These are phyloP conservation scores for Argyresthia goedartella DNA, from an alignment of 2,888 invertebrate genomes.

Conservation along the genomic window DNA sequence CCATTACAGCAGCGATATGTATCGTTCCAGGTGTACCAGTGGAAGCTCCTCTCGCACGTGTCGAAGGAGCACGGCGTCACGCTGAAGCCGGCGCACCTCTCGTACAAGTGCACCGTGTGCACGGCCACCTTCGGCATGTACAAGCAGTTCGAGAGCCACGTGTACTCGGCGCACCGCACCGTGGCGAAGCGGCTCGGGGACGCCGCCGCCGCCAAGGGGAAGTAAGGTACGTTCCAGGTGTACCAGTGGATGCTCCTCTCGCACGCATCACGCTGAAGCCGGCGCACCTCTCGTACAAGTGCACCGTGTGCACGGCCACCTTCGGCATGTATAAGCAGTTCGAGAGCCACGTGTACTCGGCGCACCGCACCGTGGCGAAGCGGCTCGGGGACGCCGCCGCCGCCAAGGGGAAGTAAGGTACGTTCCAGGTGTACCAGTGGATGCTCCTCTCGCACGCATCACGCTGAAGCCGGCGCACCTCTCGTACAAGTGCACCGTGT, in stretches of 20 bases:
- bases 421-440: constrained; percentile 89
- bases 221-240: constrained; percentile 69
- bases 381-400: constrained; percentile 55
- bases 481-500: constrained; percentile 95
- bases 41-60: constrained; percentile 93
- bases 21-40: constrained; percentile 84
- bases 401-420: constrained; percentile 13
- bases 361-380: constrained; percentile 91
- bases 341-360: constrained; percentile 94
- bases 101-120: constrained; percentile 96
- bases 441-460: constrained; percentile 93
- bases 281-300: constrained; percentile 94
- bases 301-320: constrained; percentile 94
- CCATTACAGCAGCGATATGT: too few species aligned
- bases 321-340: constrained; percentile 97
- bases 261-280: constrained; percentile 94
- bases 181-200: constrained; percentile 81
- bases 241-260: constrained; percentile 94
- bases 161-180: constrained; percentile 92
- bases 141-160: constrained; percentile 94
- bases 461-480: constrained; percentile 93
- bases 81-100: constrained; percentile 91
- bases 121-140: constrained; percentile 96
- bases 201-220: constrained; percentile 16
- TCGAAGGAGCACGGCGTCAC: constrained; percentile 93